Evolutionary conservation across 1,140 invertebrate genomes (phyloP).

Genomic region (Triops cancriformis): DNA sequence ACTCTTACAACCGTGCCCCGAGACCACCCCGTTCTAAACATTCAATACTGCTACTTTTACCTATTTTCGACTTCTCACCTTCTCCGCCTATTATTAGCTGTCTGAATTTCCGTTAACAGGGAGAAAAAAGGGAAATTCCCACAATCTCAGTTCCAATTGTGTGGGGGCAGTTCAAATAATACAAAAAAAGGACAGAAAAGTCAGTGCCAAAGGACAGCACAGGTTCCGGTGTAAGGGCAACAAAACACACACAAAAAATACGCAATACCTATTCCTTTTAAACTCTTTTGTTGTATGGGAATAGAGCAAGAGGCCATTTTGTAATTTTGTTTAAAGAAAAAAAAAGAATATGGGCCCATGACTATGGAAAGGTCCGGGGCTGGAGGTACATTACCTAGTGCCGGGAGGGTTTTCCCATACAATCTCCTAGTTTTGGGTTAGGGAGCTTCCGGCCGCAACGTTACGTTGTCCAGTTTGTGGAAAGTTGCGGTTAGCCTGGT

Average conservation of each 20-base stretch:
- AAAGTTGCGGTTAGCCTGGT: not conserved
- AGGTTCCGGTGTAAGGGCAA: too few relatives aligned
- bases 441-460: not conserved
- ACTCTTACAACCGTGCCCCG: not conserved
- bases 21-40: slow-evolving; percentile 6
- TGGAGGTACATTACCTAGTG: not conserved
- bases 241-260: too few relatives aligned
- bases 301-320: too few relatives aligned
- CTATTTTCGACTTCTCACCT: not conserved
- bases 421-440: not conserved
- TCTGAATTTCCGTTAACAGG: not conserved
- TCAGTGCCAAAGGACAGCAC: too few relatives aligned
- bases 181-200: too few relatives aligned
- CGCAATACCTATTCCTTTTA: too few relatives aligned
- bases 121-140: not conserved
- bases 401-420: not conserved
- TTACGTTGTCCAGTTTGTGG: not conserved
- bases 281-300: too few relatives aligned
- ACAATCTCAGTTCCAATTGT: not conserved
- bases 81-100: not conserved
- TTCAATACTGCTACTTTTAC: not conserved
- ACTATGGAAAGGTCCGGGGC: too few relatives aligned
- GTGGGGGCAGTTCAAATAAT: not conserved
- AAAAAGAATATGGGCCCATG: too few relatives aligned
- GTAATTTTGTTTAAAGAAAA: too few relatives aligned